A percentile compares a stretch with the other conserved stretches of the same genome.
Conservation (phyloP, 2,888 invertebrate species). For the Lucinisca nassula region DNA sequence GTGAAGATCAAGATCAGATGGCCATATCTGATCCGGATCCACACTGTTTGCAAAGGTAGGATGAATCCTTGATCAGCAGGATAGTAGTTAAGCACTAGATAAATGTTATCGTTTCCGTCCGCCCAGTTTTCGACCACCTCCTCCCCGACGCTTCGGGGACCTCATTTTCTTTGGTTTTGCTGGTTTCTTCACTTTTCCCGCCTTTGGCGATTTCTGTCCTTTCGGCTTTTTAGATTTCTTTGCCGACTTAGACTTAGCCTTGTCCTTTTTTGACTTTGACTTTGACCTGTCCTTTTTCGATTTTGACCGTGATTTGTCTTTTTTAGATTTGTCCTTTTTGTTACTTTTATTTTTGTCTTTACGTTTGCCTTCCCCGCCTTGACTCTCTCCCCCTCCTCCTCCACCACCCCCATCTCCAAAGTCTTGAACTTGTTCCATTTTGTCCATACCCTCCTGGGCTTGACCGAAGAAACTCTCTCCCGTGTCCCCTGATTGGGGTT, state of each 20-base stretch:
- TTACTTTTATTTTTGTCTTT: constrained; percentile 40
- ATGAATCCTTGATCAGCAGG: too few relatives aligned
- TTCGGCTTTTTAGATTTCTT: constrained; percentile 21
- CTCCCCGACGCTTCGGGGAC: neutral
- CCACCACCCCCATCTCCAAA: constrained; percentile 25
- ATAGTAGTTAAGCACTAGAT: too few relatives aligned
- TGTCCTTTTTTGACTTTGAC: constrained; percentile 30
- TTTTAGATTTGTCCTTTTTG: constrained; percentile 40
- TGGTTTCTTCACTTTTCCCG: neutral
- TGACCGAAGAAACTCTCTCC: neutral
- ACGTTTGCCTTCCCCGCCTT: constrained; percentile 1
- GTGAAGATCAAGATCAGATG: too few relatives aligned
- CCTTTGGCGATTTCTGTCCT: constrained; percentile 15
- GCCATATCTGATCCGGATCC: too few relatives aligned
- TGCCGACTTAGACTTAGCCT: constrained; percentile 43
- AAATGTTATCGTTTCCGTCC: too few relatives aligned
- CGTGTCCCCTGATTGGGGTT: neutral
- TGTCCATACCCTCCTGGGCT: neutral
- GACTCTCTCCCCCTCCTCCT: constrained; percentile 21
- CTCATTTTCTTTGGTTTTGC: constrained; percentile 9
- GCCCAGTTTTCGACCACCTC: neutral
- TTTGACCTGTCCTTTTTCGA: constrained; percentile 18
- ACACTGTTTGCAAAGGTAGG: too few relatives aligned
- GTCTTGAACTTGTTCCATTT: neutral
- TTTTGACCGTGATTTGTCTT: constrained; percentile 20